phyloP scores from a whole-genome alignment of 2,113 vertebrate genomes.

The Picathartes gymnocephalus region DNA sequence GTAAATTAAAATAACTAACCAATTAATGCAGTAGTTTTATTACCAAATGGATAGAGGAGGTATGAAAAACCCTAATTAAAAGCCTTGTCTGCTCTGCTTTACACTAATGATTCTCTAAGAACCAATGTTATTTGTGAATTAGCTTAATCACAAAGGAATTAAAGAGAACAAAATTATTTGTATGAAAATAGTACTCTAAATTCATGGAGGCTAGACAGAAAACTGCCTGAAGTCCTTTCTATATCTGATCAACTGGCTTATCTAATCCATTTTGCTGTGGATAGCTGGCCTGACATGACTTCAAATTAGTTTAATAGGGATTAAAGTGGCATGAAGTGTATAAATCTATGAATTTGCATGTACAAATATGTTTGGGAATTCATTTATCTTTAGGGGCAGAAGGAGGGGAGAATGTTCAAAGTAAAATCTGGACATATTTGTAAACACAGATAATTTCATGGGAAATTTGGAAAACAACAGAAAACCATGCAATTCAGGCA shows the following conservation, averaged over 20 bases:
- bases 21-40: slow-evolving; percentile 57
- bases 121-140: slow-evolving; percentile 60
- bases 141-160: slow-evolving; percentile 57
- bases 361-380: slow-evolving; percentile 67
- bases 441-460: slow-evolving; percentile 11
- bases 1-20: slow-evolving; percentile 46
- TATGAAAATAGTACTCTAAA: slow-evolving; percentile 47
- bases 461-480: slow-evolving; percentile 28
- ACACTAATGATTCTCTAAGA: slow-evolving; percentile 56
- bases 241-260: slow-evolving; percentile 68
- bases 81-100: slow-evolving; percentile 42
- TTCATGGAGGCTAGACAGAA: slow-evolving; percentile 29
- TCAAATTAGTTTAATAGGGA: slow-evolving; percentile 71
- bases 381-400: slow-evolving; percentile 53
- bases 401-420: slow-evolving; percentile 26
- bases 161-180: slow-evolving; percentile 48
- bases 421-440: slow-evolving; percentile 56
- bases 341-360: slow-evolving; percentile 62
- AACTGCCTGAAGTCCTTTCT: slow-evolving; percentile 42
- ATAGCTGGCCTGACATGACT: slow-evolving; percentile 69
- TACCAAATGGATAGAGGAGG: slow-evolving; percentile 32
- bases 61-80: slow-evolving; percentile 57
- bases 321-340: slow-evolving; percentile 70
- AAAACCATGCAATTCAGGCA: background rate
- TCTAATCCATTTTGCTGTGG: slow-evolving; percentile 74